Base-by-base conservation (phyloP, 2,797 vertebrate species). In the Hippocampus kuda region DNA sequence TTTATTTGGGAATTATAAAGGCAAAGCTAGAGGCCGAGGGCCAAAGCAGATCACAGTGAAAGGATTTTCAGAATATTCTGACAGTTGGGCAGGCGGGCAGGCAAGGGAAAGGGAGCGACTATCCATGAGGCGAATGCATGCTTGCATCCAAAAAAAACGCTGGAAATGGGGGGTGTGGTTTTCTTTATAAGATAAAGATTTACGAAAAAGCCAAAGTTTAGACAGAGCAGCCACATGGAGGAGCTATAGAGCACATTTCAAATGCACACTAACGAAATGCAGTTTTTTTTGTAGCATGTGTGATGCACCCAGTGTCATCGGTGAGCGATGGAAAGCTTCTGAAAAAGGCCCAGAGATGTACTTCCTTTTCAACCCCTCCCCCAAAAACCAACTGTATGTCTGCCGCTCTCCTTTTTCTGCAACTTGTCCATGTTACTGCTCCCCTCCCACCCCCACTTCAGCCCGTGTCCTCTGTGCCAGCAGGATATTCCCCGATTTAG, bases 1-100 rank as follows among this genome's bases (percentile, higher is more conserved):
- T 85, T 81, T 88, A 89, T 91, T 91, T 89, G 82, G 86, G 86
- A 88, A 89, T 91, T 90, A 90, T 86, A 87, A 87, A 84, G 82
- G 85, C 84, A 89, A 87, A 88, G 87, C 85, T 87, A 78, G 78
- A 76, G 84, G 82, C 82, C 77, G 82, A 75, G 80, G 77, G 79
- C 86, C 86, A 87, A 88, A 89, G 85, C 84, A 84, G 89, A 90
- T 89, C 84, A 89, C 85, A 83, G 87, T 84, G 75, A 83, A 83
- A 76, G 86, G 87, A 88, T 89, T 89, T 89, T 87, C 87, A 73
- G 74, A 72, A 74, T 84, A 83, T 85, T 74, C 85, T 81, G 84
- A 86, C 85, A 84, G 82, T 83, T 82, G 79, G 83, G 73, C 81
- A 75, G 79, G 79, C 77, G 24, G 70, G 15, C 30, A 3, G 67